phyloP scores from a whole-genome alignment of 2,888 invertebrate species.

The Synergus japonicus region DNA sequence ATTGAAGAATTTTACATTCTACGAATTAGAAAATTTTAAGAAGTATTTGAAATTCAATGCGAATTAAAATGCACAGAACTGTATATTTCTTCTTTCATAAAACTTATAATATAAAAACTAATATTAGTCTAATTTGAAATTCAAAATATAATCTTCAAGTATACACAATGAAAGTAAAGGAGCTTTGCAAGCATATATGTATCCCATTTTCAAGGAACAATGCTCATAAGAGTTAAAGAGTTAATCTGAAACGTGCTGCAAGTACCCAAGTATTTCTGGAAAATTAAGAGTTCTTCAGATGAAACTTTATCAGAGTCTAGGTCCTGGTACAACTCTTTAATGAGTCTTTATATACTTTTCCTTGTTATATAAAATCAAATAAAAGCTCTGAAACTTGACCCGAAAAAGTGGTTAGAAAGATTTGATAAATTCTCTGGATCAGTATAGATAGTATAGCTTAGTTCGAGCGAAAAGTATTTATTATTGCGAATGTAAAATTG shows the following conservation, averaged over 20 bases:
- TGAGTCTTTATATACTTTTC: constrained; percentile 4
- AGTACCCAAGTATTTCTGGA: background rate
- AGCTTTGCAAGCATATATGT: background rate
- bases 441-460: background rate
- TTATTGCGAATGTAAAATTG: too few species aligned
- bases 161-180: background rate
- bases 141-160: background rate
- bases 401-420: background rate
- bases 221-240: constrained; percentile 3
- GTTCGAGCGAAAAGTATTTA: too few species aligned
- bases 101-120: background rate
- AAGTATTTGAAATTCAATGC: too few species aligned
- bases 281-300: background rate
- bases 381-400: background rate
- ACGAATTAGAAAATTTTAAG: too few species aligned
- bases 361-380: constrained; percentile 19
- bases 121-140: background rate
- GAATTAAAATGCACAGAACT: too few species aligned
- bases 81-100: too few species aligned
- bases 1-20: too few species aligned
- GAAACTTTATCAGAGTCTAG: constrained; percentile 18
- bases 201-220: background rate
- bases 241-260: constrained; percentile 22
- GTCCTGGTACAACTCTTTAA: constrained; percentile 21
- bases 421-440: background rate